Evolutionary conservation across 2,888 invertebrate species (phyloP).

Genomic region (Scaptomyza polygonia): DNA sequence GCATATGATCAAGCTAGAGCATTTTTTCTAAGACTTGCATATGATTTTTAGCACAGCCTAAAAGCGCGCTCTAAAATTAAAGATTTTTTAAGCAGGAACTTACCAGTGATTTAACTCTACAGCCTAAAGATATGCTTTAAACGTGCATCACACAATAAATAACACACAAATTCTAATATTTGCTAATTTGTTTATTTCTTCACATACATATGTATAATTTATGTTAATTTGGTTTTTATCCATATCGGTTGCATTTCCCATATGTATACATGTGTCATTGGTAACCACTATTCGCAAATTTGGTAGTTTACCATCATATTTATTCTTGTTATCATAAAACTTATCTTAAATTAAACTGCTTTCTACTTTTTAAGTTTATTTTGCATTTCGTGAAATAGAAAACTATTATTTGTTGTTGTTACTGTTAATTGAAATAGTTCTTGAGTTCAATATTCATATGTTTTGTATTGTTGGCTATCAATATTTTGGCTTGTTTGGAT

Average conservation of each 20-base stretch:
- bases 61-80: not conserved
- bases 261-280: constrained; percentile 54
- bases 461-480: constrained; percentile 65
- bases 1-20: too few species aligned
- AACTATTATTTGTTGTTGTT: constrained; percentile 58
- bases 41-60: not conserved
- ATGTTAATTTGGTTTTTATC: constrained; percentile 53
- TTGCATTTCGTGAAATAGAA: constrained; percentile 61
- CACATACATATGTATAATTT: constrained; percentile 76
- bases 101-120: not conserved
- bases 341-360: constrained; percentile 75
- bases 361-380: constrained; percentile 54
- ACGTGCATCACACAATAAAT: not conserved
- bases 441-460: constrained; percentile 56
- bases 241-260: constrained; percentile 53
- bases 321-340: constrained; percentile 62
- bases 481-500: constrained; percentile 71
- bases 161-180: constrained; percentile 32
- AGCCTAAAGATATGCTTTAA: not conserved
- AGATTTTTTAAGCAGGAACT: not conserved
- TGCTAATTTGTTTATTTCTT: constrained; percentile 69
- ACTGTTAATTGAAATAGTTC: constrained; percentile 67
- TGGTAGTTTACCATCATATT: constrained; percentile 23
- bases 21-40: not conserved
- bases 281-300: constrained; percentile 36